Conservation (phyloP, 2,113 vertebrate genomes). For the Dromaius novaehollandiae region DNA sequence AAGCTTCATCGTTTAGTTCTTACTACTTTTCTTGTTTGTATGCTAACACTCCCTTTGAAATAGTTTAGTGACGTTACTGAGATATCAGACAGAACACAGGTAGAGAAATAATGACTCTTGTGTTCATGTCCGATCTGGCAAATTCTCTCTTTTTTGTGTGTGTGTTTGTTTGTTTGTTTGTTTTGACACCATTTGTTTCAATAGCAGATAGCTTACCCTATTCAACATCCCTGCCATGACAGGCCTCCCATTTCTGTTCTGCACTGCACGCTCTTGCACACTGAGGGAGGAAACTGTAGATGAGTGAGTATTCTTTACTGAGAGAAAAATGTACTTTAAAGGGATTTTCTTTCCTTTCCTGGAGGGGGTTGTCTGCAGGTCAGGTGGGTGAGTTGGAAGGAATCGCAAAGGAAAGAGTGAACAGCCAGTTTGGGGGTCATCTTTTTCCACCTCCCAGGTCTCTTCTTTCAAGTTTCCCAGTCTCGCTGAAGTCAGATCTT, state of each 20-base stretch:
- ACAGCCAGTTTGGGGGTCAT: neutral
- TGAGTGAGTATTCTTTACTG: neutral
- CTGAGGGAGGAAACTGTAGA: neutral
- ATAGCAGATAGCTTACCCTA: neutral
- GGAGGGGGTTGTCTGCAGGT: slow-evolving; percentile 5
- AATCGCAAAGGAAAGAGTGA: slow-evolving; percentile 22
- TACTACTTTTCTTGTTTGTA: neutral
- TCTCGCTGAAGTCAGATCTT: slow-evolving; percentile 12
- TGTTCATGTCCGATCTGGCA: neutral
- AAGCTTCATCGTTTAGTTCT: neutral
- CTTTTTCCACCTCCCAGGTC: neutral
- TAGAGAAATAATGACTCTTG: neutral
- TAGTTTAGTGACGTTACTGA: neutral
- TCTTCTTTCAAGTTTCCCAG: neutral
- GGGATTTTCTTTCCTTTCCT: neutral
- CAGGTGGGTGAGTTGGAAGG: neutral
- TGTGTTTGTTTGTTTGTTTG: neutral
- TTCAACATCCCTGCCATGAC: neutral
- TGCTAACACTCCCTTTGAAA: neutral
- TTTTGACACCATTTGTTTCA: neutral
- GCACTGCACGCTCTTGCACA: neutral
- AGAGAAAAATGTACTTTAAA: neutral
- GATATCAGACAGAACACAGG: neutral
- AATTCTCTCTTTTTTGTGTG: neutral
- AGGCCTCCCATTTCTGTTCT: neutral